These are phyloP conservation scores for Agrotis clavis DNA, from an alignment of 2,888 invertebrate genomes.

Conservation along the genomic window DNA sequence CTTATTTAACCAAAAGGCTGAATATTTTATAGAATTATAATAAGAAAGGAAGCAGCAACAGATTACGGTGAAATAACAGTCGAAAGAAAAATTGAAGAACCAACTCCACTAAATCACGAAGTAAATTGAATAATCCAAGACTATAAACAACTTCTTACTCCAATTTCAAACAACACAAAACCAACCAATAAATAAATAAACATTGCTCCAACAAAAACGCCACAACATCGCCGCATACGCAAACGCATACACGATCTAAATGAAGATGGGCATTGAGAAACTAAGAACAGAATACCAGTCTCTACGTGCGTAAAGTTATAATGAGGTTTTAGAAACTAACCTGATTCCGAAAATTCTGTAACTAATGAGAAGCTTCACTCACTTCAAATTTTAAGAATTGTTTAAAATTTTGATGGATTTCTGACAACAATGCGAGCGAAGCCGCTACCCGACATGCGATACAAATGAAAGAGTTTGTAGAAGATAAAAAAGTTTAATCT, in stretches of 20 bases:
- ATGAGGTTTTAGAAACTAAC: background rate
- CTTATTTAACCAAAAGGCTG: background rate
- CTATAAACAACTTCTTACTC: constrained; percentile 62
- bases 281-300: constrained; percentile 26
- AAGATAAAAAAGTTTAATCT: background rate
- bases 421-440: background rate
- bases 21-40: background rate
- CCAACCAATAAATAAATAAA: constrained; percentile 59
- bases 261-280: constrained; percentile 40
- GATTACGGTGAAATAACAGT: background rate
- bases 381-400: too few relatives aligned
- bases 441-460: background rate
- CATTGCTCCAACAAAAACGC: constrained; percentile 59
- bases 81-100: constrained; percentile 1
- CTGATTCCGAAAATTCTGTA: background rate
- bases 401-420: too few relatives aligned
- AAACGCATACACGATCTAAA: constrained; percentile 66
- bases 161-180: constrained; percentile 61
- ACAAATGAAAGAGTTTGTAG: background rate
- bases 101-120: constrained; percentile 31
- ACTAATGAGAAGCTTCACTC: too few relatives aligned
- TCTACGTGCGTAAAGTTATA: background rate
- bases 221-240: constrained; percentile 60
- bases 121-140: constrained; percentile 43
- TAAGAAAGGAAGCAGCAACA: background rate